Conservation (phyloP, 2,113 vertebrate genomes). For the Boulengeromyrus knoepffleri region DNA sequence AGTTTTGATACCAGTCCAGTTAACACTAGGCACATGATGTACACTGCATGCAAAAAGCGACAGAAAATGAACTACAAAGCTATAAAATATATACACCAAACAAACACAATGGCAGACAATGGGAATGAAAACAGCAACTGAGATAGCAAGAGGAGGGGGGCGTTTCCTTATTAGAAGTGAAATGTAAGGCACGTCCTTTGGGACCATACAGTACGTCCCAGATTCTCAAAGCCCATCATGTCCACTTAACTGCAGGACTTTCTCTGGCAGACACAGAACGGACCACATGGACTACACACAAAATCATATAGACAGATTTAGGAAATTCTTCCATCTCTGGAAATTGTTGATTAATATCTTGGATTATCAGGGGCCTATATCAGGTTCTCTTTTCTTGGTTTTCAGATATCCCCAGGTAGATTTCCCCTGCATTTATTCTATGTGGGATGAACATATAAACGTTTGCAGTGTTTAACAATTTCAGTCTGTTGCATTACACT, state of each 20-base stretch:
- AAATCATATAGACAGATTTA: slow-evolving; percentile 20
- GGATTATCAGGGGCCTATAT: slow-evolving; percentile 27
- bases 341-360: slow-evolving; percentile 17
- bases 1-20: background rate
- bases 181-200: background rate
- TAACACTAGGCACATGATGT: background rate
- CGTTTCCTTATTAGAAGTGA: background rate
- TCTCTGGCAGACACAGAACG: slow-evolving; percentile 22
- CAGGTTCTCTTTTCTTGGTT: slow-evolving; percentile 24
- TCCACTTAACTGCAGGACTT: background rate
- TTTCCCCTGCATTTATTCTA: background rate
- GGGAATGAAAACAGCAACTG: background rate
- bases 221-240: background rate
- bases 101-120: background rate
- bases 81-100: background rate
- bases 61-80: background rate
- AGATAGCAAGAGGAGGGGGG: background rate
- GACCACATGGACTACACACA: background rate
- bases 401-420: slow-evolving; percentile 16
- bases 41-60: background rate
- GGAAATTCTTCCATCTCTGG: background rate
- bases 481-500: background rate
- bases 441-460: background rate
- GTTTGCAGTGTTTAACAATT: background rate
- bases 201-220: background rate